A percentile compares a stretch with the other conserved stretches of the same genome.
Conservation (phyloP, 2,888 invertebrate species). For the Watsonalla binaria region DNA sequence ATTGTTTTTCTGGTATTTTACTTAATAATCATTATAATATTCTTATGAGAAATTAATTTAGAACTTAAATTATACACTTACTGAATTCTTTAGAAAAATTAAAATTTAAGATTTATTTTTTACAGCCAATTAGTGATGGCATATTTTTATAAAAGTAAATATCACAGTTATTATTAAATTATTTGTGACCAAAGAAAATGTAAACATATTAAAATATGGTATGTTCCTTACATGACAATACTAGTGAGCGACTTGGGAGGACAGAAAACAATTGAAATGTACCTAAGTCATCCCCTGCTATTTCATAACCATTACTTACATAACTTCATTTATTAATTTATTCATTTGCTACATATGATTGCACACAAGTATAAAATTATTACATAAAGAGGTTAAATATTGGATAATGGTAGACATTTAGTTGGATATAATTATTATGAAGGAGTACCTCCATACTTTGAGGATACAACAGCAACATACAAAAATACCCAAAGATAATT, state of each 20-base stretch:
- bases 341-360: conserved; percentile 34
- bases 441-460: conserved; percentile 21
- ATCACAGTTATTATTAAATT: conserved; percentile 77
- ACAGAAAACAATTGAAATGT: conserved; percentile 13
- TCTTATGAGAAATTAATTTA: conserved; percentile 32
- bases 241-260: conserved; percentile 45
- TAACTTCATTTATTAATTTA: conserved; percentile 4
- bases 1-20: conserved; percentile 24
- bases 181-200: conserved; percentile 69
- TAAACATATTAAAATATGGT: conserved; percentile 37
- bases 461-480: conserved; percentile 51
- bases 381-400: conserved; percentile 11
- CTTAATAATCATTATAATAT: conserved; percentile 34
- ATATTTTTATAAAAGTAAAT: conserved; percentile 72
- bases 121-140: conserved; percentile 61
- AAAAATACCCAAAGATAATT: conserved; percentile 71
- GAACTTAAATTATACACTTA: conserved; percentile 30
- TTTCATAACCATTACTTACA: conserved; percentile 27
- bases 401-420: conserved; percentile 19
- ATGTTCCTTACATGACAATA: conserved; percentile 32
- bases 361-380: conserved; percentile 33
- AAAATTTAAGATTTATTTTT: conserved; percentile 58
- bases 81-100: conserved; percentile 33
- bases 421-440: conserved; percentile 14
- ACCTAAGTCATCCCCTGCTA: conserved; percentile 30